Conservation (phyloP, 2,888 invertebrate species). For the Teleiodes luculella region DNA sequence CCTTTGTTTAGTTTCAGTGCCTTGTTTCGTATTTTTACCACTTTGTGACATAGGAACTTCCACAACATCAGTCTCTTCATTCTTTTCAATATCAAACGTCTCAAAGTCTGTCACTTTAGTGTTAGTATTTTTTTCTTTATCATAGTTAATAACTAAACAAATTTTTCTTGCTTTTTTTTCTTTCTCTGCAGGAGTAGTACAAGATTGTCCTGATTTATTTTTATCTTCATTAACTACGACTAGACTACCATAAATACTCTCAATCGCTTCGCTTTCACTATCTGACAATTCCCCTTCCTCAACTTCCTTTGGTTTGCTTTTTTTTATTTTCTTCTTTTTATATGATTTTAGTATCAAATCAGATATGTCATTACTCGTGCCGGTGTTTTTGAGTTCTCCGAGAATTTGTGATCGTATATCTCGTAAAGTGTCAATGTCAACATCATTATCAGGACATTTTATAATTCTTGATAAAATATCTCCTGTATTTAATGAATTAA, state of each 20-base stretch:
- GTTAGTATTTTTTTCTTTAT: conserved; percentile 26
- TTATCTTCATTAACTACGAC: conserved; percentile 45
- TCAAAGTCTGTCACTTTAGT: conserved; percentile 48
- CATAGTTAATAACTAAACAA: conserved; percentile 50
- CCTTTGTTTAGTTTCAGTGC: background rate
- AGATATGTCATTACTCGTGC: conserved; percentile 65
- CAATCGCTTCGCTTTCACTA: conserved; percentile 68
- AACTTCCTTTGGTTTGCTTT: conserved; percentile 41
- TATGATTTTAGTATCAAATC: conserved; percentile 68
- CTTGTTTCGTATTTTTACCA: background rate
- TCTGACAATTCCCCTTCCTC: conserved; percentile 72
- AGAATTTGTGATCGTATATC: conserved; percentile 68
- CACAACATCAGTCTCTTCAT: background rate
- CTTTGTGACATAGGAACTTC: background rate
- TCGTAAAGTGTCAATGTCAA: conserved; percentile 70
- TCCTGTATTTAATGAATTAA: conserved; percentile 59
- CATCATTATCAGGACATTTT: conserved; percentile 62
- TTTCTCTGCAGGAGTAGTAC: conserved; percentile 30
- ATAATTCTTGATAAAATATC: conserved; percentile 68
- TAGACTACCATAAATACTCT: conserved; percentile 63
- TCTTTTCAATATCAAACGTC: conserved; percentile 32
- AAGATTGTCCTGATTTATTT: conserved; percentile 22
- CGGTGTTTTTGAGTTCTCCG: conserved; percentile 66
- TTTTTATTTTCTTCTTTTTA: conserved; percentile 37
- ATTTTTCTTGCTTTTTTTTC: conserved; percentile 48